These are phyloP conservation scores for Philhelius pedissequus DNA, from an alignment of 2,888 invertebrate genomes.

Conservation along the genomic window DNA sequence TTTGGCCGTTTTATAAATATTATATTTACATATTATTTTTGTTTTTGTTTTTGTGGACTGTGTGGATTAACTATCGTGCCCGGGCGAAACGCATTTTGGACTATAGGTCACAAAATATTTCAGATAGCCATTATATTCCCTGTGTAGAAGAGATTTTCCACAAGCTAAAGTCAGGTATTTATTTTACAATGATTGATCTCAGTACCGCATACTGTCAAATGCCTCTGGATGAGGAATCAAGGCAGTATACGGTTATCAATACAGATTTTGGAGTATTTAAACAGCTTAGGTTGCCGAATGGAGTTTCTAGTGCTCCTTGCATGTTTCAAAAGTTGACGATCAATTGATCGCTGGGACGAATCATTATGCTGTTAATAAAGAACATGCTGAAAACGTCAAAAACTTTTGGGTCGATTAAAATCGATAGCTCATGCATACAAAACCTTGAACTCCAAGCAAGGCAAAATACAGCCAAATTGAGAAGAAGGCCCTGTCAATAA, in stretches of 20 bases:
- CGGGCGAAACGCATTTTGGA: too few relatives aligned
- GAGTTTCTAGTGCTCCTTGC: conserved; percentile 38
- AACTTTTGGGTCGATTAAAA: conserved; percentile 18
- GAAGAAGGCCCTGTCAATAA: conserved; percentile 2
- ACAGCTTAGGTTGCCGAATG: neutral
- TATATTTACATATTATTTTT: too few relatives aligned
- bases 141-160: neutral
- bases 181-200: neutral
- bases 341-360: conserved; percentile 27
- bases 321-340: conserved; percentile 49
- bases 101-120: too few relatives aligned
- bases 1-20: too few relatives aligned
- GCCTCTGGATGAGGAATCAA: neutral
- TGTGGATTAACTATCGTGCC: too few relatives aligned
- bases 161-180: neutral
- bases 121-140: neutral
- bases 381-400: conserved; percentile 34
- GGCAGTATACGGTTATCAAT: neutral
- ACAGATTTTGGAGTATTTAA: neutral
- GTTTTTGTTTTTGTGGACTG: too few relatives aligned
- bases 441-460: too few relatives aligned
- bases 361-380: conserved; percentile 39
- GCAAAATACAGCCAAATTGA: too few relatives aligned
- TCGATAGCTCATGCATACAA: conserved; percentile 7
- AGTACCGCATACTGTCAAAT: neutral